These are phyloP conservation scores for Diprion similis DNA, from an alignment of 1,140 invertebrate species.

Conservation along the genomic window DNA sequence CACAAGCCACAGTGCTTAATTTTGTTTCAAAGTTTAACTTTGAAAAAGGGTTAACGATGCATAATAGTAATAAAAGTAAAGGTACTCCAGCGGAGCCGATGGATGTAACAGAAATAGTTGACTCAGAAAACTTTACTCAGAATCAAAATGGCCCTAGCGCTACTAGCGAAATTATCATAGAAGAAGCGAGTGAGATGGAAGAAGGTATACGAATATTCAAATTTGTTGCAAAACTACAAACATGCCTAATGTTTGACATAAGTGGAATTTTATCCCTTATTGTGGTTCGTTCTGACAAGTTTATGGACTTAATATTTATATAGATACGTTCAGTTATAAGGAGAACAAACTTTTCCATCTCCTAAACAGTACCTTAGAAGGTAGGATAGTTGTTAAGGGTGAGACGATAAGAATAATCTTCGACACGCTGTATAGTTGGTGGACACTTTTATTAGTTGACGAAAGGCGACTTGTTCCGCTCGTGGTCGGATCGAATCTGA, in stretches of 20 bases:
- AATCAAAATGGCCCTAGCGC: neutral
- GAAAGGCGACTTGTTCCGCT: no score
- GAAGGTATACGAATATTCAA: conserved; percentile 1
- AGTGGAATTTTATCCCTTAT: neutral
- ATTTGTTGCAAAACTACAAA: neutral
- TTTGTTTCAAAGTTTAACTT: neutral
- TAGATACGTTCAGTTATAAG: conserved; percentile 5
- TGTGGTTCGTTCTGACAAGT: neutral
- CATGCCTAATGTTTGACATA: neutral
- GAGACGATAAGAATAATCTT: no score
- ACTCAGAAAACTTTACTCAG: neutral
- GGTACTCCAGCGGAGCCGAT: conserved; percentile 6
- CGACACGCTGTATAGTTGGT: no score
- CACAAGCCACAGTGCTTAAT: neutral
- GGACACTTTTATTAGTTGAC: no score
- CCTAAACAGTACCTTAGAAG: neutral
- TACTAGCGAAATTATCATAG: neutral
- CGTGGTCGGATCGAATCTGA: no score
- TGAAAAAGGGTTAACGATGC: neutral
- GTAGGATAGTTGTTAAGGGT: no score
- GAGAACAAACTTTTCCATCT: conserved; percentile 2
- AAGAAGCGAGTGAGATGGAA: neutral
- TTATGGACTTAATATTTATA: neutral
- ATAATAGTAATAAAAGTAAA: neutral
- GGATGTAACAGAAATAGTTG: neutral